phyloP scores from a whole-genome alignment of 2,797 vertebrate genomes.

The Kryptolebias ocellatus region DNA sequence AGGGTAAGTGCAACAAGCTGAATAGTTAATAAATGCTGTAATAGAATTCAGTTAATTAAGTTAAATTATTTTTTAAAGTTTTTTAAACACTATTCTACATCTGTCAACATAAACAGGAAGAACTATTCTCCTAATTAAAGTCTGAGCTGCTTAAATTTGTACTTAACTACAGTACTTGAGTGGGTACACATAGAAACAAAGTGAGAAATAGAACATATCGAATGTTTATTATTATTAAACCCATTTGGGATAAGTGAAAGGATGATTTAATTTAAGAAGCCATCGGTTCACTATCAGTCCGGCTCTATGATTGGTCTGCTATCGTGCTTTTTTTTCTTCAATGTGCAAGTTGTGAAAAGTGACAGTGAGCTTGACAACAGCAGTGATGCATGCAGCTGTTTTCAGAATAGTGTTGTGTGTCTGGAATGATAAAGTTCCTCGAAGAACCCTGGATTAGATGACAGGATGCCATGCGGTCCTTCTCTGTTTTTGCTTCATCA shows the following conservation, averaged over 20 bases:
- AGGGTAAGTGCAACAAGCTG: conserved; percentile 66
- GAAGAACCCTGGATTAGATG: conserved; percentile 51
- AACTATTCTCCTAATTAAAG: too few species aligned
- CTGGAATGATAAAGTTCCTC: conserved; percentile 51
- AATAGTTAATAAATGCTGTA: neutral
- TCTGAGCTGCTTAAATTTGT: too few species aligned
- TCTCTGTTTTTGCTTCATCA: conserved; percentile 24
- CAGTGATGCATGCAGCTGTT: conserved; percentile 31
- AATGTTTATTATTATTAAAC: too few species aligned
- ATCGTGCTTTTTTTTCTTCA: too few species aligned
- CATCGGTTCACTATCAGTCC: conserved; percentile 38
- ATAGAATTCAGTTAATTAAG: too few species aligned
- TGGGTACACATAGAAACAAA: neutral
- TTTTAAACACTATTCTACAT: too few species aligned
- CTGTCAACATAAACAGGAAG: too few species aligned
- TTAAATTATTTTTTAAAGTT: too few species aligned
- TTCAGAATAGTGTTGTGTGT: conserved; percentile 34
- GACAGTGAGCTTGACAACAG: neutral
- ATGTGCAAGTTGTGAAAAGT: conserved; percentile 10
- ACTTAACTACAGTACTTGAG: too few species aligned
- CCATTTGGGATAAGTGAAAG: too few species aligned
- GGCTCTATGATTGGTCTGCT: conserved; percentile 11
- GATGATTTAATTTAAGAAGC: too few species aligned
- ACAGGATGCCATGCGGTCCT: conserved; percentile 26
- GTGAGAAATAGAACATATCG: neutral